Base-by-base conservation (phyloP, 2,113 vertebrate species). In the Fregetta grallaria region DNA sequence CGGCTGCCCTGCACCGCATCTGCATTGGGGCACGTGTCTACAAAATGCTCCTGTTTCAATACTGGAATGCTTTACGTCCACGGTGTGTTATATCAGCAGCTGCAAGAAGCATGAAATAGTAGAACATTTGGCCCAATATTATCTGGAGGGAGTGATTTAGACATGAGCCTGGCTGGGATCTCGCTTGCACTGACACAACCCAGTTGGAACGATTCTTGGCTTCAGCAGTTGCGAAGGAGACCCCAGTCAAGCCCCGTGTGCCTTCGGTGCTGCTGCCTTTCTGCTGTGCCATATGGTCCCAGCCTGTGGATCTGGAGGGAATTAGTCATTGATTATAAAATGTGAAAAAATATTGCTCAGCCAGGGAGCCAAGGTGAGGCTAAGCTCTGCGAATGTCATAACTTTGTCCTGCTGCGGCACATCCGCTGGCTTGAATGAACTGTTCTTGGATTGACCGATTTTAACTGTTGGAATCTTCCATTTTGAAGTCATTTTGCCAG, bases 281-380 rank as follows among this genome's bases (percentile, higher is more conserved):
- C 63, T 81, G 68, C 45, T 82, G 76, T 52, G 47, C 86, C 25
- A 3, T 29, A 8, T 58, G 45, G 90, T 32, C 88, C 47, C 63
- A 71, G 82, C 32, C 82, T 23, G 9, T 29, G 38, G 85, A 40
- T 90, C 92, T 95, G 91, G 65, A 93, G 76, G 83, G 76, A 90
- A 23, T 93, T 65, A 83, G 45, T 58, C 11, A 7, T 45, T 80
- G 85, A 77, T 90, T 80, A 76, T 81, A 79, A 92, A 93, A 93
- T 0, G 7, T 50, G 53, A 52, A 59, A 56, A 74, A 88, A 17
- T 26, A 21, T 5, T 62, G 50, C 74, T 92, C 50, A 44, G 84
- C 1, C 38, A 47, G 40, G 4, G 68, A 97, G 90, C 88, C 91
- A 53, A 94, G 82, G 95, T 88, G 78, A 89, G 84, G 75, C 63